Evolutionary conservation across 2,113 vertebrate genomes (phyloP), one percentile per base, ranked within the genome.

Genomic region (Brienomyrus longianalis): DNA sequence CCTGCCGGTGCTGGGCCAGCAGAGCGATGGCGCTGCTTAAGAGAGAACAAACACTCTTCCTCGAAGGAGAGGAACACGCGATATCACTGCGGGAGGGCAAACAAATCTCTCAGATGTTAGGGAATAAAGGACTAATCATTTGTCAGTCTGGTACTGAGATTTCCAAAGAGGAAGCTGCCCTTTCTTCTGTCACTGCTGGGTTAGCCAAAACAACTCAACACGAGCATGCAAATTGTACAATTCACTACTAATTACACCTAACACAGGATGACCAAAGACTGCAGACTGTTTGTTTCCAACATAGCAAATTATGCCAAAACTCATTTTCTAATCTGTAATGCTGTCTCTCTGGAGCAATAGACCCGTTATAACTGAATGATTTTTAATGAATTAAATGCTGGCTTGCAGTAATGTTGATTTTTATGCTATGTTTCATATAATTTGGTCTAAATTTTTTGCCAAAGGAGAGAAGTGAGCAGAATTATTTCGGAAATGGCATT

Each of bases 401-500:
- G 74, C 35, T 43, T 43, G 35, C 74, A 19, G 74, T 43, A 74
- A 19, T 80, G 35, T 43, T 80, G 74, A 39, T 80, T 80, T 80
- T 39, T 39, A 77, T 77, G 74, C 35, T n/a, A 43, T 70, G 35
- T 17, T 80, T 77, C 27, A 39, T 77, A 77, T 77, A 77, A 39
- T 77, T 77, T 35, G 27, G 3, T 77, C 70, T 17, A 39, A 39
- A 17, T 11, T 35, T 35, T 66, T 39, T 39, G 70, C 70, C 31
- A 39, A 35, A 70, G n/a, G 17, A 77, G 17, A 77, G 31, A 77
- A 77, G 35, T 39, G 5, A 6, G 17, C 13, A 39, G 13, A 85
- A 85, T 85, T 85, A 85, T 85, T 85, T 47, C n/a, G 47, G 83
- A 50, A 85, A 85, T 11, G 43, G 83, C 19, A 11, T 83, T 83